Evolutionary conservation across 2,797 vertebrate species (phyloP), one percentile per base, ranked within the genome.

Genomic region (Xenops minutus): DNA sequence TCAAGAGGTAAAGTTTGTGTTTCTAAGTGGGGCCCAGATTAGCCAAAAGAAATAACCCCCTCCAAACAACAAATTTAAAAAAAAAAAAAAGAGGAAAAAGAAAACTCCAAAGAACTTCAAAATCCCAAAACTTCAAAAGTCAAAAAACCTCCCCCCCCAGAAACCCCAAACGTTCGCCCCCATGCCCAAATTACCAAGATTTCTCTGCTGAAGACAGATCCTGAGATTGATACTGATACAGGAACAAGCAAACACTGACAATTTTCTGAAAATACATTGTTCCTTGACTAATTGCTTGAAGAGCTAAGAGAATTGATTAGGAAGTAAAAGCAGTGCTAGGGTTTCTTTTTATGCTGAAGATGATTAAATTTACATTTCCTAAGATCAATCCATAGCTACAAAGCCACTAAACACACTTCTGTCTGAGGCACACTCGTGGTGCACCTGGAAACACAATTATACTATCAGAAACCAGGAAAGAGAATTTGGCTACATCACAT

Each of bases 91-190:
- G 39, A 16, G 7, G 14, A 7, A 43, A 63, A 43, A 24, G 17
- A 43, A 56, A 54, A n/a, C 3, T 10, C 16, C 24, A 37, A 29
- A 24, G 19, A 63, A 29, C 16, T n/a, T 13, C 5, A 75, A 49
- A 39, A 5, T 15, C 10, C 19, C 12, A 46, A 22, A 39, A 2
- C 5, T 19, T 52, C 29, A 52, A 17, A 64, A 41, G 15, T 23
- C n/a, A 56, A 16, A 26, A 19, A 20, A 39, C 10, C 3, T 2
- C 10, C 1, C 54, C 27, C 3, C 12, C 16, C 23, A 5, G 51
- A 34, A 12, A 2, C 2, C 10, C 26, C 4, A 5, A 55, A 22
- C 6, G 6, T 5, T 4, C 9, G 21, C 7, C 1, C 2, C 12
- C n/a, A 32, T 29, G 37, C 3, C 14, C 16, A 52, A 0, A 6